Percentiles rank a stretch among this genome's conserved stretches.
These are phyloP conservation scores for Tromatobia lineatoria DNA, from an alignment of 2,888 invertebrate species.

Conservation along the genomic window DNA sequence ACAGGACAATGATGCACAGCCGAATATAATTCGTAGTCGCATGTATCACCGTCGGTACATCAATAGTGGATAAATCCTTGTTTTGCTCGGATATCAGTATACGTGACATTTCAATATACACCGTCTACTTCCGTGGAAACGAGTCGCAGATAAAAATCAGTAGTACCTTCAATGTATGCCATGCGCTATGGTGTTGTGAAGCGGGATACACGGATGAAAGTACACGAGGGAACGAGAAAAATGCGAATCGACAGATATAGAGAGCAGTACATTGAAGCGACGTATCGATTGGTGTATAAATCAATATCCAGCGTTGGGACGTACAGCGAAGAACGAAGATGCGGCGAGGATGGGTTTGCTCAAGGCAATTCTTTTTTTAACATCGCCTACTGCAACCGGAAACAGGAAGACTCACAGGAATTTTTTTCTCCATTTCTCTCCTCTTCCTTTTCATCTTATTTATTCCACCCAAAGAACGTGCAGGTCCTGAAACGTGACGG, in stretches of 20 bases:
- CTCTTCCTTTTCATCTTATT: constrained; percentile 55
- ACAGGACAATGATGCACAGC: constrained; percentile 3
- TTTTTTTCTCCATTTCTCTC: constrained; percentile 34
- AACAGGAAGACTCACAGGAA: constrained; percentile 43
- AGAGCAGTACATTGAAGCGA: constrained; percentile 52
- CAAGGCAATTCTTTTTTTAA: not conserved
- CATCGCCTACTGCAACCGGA: not conserved
- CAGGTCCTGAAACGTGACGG: constrained; percentile 62
- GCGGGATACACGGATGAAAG: constrained; percentile 10
- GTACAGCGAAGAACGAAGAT: constrained; percentile 3
- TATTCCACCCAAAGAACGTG: constrained; percentile 67
- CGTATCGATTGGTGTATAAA: constrained; percentile 67
- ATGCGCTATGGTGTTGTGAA: not conserved
- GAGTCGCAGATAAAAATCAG: constrained; percentile 57
- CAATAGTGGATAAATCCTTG: constrained; percentile 56
- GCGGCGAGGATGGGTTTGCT: constrained; percentile 13
- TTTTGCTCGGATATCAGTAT: constrained; percentile 33
- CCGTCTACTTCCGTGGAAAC: constrained; percentile 52
- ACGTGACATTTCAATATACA: constrained; percentile 50
- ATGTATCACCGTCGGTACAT: constrained; percentile 10
- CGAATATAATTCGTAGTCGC: not conserved
- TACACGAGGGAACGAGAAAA: constrained; percentile 2
- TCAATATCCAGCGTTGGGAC: constrained; percentile 63
- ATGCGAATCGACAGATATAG: constrained; percentile 34
- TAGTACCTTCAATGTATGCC: not conserved